Evolutionary conservation across 2,797 vertebrate genomes (phyloP), one percentile per base, ranked within the genome.

Genomic region (Sebastes nivosus): DNA sequence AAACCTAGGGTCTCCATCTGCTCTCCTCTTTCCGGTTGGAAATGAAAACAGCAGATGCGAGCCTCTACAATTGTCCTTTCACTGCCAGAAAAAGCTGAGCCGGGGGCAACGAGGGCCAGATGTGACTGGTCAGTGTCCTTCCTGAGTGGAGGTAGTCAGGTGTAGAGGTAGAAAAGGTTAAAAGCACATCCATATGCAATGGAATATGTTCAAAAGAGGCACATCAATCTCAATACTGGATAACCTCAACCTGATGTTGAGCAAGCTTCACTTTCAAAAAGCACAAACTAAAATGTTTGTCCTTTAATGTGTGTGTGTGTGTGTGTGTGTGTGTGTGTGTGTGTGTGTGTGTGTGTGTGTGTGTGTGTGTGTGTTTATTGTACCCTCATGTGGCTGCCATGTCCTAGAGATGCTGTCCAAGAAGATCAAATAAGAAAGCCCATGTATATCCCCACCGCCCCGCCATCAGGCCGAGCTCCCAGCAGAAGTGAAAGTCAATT

Each of bases 1-100:
- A 97, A 98, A 99, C 97, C 97, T 97, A 95, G 95, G 97, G 96
- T 94, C 95, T 96, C 98, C 98, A 98, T 99, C 97, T 99, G 97
- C 94, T 97, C 96, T 94, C 96, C 96, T 94, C 95, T 96, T 89
- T 92, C 86, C 80, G 80, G 90, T 46, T 90, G 89, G 95, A 96
- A 96, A 97, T 96, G 94, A 96, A 96, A 93, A 9, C 93, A 97
- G 96, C 97, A 98, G 97, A 98, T 97, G 97, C 42, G 16, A 46
- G 42, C 96, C 97, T 96, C 95, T 77, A 94, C 94, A 96, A 97
- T 97, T 97, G 97, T 96, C 95, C 96, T 96, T 95, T 89, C 93
- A 84, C 94, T 95, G 96, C 95, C 96, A 95, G 95, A 94, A 94
- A 93, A 86, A 87, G 75, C 85, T 50, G 79, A 79, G 77, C 67